A percentile compares a stretch with the other conserved stretches of the same genome.
These are phyloP conservation scores for Thysanoteuthis rhombus DNA, from an alignment of 2,888 invertebrate genomes.

Conservation along the genomic window DNA sequence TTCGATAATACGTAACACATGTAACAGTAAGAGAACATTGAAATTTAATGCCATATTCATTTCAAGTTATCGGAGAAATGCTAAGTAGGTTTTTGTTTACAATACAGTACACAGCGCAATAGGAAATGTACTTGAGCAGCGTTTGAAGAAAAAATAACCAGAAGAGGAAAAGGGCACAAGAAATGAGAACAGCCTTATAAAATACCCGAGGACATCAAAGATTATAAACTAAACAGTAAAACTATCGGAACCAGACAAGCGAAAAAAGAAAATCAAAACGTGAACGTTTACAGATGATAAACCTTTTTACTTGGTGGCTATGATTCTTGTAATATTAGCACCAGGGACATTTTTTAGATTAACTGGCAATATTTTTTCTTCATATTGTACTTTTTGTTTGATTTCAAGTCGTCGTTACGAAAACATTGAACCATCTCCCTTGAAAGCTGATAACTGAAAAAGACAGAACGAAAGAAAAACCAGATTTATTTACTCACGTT, in stretches of 20 bases:
- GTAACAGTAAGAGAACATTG: not conserved
- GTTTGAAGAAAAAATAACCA: not conserved
- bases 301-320: not conserved
- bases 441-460: not conserved
- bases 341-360: not conserved
- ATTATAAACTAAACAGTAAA: not conserved
- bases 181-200: not conserved
- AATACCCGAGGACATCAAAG: not conserved
- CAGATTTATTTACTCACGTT: no score
- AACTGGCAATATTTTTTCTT: not conserved
- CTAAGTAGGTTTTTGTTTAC: not conserved
- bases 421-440: not conserved
- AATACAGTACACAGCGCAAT: not conserved
- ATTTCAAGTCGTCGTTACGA: not conserved
- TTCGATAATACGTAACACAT: not conserved
- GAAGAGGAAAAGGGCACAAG: not conserved
- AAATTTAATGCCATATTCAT: not conserved
- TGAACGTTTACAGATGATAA: not conserved
- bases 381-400: not conserved
- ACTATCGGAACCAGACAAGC: not conserved
- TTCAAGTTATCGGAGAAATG: slow-evolving; percentile 12
- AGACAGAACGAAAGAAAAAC: not conserved
- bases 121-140: not conserved
- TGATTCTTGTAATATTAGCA: not conserved
- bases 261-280: not conserved